Percentiles rank a stretch among this genome's conserved stretches.
These are phyloP conservation scores for Phoxinus phoxinus DNA, from an alignment of 2,113 vertebrate genomes.

Conservation along the genomic window DNA sequence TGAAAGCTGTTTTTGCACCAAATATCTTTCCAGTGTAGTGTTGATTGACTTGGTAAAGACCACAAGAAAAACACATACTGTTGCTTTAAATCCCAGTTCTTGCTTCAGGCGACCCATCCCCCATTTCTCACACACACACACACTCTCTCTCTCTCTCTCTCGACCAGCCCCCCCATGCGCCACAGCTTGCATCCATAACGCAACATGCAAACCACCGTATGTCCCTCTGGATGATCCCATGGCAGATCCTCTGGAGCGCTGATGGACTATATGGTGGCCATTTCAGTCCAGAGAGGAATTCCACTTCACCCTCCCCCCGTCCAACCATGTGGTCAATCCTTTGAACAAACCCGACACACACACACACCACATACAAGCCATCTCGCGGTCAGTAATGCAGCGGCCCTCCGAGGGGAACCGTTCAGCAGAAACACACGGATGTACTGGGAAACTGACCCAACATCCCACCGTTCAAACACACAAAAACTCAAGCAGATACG, in stretches of 20 bases:
- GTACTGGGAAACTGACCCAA: neutral
- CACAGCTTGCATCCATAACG: conserved; percentile 48
- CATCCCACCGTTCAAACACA: neutral
- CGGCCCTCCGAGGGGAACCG: no score
- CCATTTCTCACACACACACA: conserved; percentile 41
- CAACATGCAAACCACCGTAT: conserved; percentile 46
- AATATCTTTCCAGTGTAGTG: neutral
- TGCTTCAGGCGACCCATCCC: conserved; percentile 55
- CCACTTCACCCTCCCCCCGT: conserved; percentile 12
- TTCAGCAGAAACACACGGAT: neutral
- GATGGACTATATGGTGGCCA: conserved; percentile 38
- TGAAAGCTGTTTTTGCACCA: no score
- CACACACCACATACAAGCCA: neutral
- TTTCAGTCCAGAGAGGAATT: conserved; percentile 47
- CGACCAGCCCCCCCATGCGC: conserved; percentile 41
- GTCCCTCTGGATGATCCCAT: neutral
- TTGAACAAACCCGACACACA: neutral
- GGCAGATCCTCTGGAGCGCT: neutral
- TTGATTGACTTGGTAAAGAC: conserved; percentile 6
- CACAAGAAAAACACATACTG: conserved; percentile 40
- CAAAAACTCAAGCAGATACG: conserved; percentile 1
- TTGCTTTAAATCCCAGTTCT: conserved; percentile 60
- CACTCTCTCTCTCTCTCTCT: neutral
- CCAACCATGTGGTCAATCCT: conserved; percentile 44
- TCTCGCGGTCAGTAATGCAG: no score